phyloP scores from a whole-genome alignment of 2,888 invertebrate species.

The Tuta absoluta region DNA sequence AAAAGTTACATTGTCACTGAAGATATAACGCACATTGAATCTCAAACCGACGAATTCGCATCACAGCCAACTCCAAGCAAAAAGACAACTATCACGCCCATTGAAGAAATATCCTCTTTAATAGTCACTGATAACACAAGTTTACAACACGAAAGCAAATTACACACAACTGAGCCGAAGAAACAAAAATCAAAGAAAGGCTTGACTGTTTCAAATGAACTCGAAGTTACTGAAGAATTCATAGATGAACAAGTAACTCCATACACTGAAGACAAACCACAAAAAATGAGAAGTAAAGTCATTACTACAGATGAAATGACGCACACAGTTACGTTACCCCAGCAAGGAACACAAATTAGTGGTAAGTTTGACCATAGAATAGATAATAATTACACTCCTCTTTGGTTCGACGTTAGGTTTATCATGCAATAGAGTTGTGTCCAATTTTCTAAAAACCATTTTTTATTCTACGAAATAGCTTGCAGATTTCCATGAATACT shows the following conservation, averaged over 20 bases:
- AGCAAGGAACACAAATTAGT: constrained; percentile 55
- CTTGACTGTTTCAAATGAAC: constrained; percentile 57
- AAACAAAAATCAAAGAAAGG: constrained; percentile 55
- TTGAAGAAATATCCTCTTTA: constrained; percentile 58
- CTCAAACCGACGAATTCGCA: constrained; percentile 52
- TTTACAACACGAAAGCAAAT: constrained; percentile 64
- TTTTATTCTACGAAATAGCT: too few species aligned
- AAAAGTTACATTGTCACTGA: constrained; percentile 56
- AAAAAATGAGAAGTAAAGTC: constrained; percentile 52
- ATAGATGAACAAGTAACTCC: constrained; percentile 58
- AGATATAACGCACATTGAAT: constrained; percentile 55
- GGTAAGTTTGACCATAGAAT: constrained; percentile 51
- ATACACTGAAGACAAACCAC: constrained; percentile 40
- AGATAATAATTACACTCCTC: neutral
- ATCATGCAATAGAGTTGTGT: neutral
- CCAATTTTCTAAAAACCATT: too few species aligned
- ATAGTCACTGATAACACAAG: constrained; percentile 63
- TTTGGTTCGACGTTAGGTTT: too few species aligned
- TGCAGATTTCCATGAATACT: too few species aligned
- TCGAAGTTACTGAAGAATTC: constrained; percentile 60
- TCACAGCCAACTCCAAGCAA: constrained; percentile 48
- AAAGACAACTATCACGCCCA: constrained; percentile 55
- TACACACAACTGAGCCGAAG: constrained; percentile 52
- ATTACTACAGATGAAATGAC: constrained; percentile 45
- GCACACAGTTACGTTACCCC: constrained; percentile 54